A percentile compares a stretch with the other conserved stretches of the same genome.
Conservation (phyloP, 2,113 vertebrate species). For the Salvelinus namaycush region DNA sequence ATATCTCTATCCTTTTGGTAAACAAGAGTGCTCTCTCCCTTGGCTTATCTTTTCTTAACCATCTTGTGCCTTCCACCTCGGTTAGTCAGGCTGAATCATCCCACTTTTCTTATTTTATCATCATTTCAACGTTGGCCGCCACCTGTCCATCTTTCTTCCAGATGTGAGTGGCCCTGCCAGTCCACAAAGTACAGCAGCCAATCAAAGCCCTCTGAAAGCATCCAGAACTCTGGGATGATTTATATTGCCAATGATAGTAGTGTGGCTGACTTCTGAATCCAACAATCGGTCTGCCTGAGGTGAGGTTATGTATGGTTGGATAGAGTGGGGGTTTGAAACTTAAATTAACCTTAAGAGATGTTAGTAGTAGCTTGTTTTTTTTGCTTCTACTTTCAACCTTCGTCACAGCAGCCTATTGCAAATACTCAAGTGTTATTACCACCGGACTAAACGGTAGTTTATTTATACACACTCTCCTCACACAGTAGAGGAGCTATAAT, state of each 20-base stretch:
- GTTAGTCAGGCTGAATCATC: slow-evolving; percentile 49
- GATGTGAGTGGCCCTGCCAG: slow-evolving; percentile 32
- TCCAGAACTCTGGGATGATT: slow-evolving; percentile 22
- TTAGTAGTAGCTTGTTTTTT: not conserved
- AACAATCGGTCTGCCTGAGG: slow-evolving; percentile 4
- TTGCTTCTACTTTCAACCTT: not conserved
- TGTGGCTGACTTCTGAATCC: not conserved
- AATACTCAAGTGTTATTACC: slow-evolving; percentile 29
- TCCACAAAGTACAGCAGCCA: slow-evolving; percentile 41
- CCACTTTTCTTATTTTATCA: slow-evolving; percentile 28
- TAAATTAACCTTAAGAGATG: not conserved
- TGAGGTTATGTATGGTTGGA: slow-evolving; percentile 1
- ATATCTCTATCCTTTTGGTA: slow-evolving; percentile 63
- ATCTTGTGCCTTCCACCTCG: slow-evolving; percentile 42
- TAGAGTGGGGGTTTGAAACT: not conserved
- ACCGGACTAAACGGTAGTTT: slow-evolving; percentile 13
- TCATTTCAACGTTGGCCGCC: slow-evolving; percentile 9
- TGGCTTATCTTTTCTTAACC: slow-evolving; percentile 52
- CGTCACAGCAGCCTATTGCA: slow-evolving; percentile 4
- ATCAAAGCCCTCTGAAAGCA: slow-evolving; percentile 35
- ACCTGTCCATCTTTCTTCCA: slow-evolving; percentile 14
- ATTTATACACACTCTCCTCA: slow-evolving; percentile 30
- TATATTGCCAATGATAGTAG: slow-evolving; percentile 9
- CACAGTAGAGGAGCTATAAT: slow-evolving; percentile 27
- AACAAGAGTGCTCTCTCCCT: slow-evolving; percentile 44